These are phyloP conservation scores for Stichodactyla helianthus DNA, from an alignment of 64 coral and sea anemone species.

Conservation along the genomic window DNA sequence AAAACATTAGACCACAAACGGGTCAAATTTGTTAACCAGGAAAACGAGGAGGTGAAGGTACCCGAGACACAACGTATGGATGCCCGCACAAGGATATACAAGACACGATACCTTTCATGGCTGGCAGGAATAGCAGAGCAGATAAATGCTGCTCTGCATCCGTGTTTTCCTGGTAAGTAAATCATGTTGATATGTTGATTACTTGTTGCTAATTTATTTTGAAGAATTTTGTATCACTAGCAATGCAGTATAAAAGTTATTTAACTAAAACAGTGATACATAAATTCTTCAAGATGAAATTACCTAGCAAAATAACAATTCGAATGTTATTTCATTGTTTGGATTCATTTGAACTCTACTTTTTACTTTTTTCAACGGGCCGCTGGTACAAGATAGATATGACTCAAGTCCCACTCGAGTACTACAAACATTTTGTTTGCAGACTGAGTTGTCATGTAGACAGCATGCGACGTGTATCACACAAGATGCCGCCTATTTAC, in stretches of 20 bases:
- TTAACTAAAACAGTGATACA: no score
- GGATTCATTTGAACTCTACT: no score
- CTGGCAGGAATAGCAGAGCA: constrained; percentile 24
- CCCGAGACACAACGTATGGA: not conserved
- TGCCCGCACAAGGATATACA: not conserved
- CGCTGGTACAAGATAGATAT: constrained; percentile 10
- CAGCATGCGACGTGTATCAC: constrained; percentile 10
- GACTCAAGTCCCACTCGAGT: not conserved
- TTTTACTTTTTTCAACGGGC: not conserved
- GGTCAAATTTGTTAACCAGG: no score
- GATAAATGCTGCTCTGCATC: constrained; percentile 10
- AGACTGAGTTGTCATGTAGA: not conserved
- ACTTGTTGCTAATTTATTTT: no score
- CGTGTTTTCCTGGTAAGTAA: not conserved
- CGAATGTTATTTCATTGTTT: no score
- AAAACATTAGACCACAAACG: no score
- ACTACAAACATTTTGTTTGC: constrained; percentile 1
- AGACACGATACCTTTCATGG: constrained; percentile 13
- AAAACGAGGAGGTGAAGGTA: no score
- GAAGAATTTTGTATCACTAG: no score
- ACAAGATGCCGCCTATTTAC: constrained; percentile 20
- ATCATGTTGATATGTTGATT: no score
- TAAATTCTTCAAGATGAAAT: no score
- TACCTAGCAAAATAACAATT: no score
- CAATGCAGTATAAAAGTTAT: no score